Conservation (phyloP, 1,140 invertebrate genomes). For the Bombus difficillimus region DNA sequence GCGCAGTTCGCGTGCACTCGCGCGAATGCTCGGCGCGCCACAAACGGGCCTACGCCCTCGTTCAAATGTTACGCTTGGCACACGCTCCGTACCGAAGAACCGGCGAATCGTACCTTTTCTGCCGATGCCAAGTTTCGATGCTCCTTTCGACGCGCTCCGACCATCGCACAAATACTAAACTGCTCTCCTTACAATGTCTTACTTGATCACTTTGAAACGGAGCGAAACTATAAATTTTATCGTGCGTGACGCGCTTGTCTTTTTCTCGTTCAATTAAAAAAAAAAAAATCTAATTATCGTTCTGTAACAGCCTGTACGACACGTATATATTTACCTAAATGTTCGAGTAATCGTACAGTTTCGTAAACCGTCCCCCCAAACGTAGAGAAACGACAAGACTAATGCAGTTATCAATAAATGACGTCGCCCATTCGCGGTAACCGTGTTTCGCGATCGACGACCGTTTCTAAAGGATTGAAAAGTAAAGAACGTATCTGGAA, state of each 20-base stretch:
- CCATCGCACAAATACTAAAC: neutral
- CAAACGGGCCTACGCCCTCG: slow-evolving; percentile 74
- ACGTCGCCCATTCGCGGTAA: too few relatives aligned
- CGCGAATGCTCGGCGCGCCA: slow-evolving; percentile 58
- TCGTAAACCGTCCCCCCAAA: accelerated
- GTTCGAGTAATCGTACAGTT: neutral
- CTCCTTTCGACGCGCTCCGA: neutral
- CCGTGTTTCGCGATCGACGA: too few relatives aligned
- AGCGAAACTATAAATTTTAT: neutral
- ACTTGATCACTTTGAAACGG: neutral
- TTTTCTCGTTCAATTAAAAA: neutral
- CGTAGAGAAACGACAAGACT: too few relatives aligned
- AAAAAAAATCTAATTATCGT: neutral
- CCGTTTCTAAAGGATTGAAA: too few relatives aligned
- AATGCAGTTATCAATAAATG: too few relatives aligned
- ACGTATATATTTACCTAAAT: too few relatives aligned
- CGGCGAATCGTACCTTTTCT: slow-evolving; percentile 69
- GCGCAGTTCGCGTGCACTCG: slow-evolving; percentile 18
- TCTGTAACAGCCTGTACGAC: neutral
- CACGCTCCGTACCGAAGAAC: slow-evolving; percentile 72
- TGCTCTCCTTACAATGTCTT: neutral
- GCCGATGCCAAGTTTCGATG: neutral
- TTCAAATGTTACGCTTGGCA: slow-evolving; percentile 79
- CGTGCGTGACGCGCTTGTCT: too few relatives aligned
- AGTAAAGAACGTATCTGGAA: too few relatives aligned